A percentile compares a stretch with the other conserved stretches of the same genome.
Conservation (phyloP, 2,888 invertebrate species). For the Ypsolopha scabrella region DNA sequence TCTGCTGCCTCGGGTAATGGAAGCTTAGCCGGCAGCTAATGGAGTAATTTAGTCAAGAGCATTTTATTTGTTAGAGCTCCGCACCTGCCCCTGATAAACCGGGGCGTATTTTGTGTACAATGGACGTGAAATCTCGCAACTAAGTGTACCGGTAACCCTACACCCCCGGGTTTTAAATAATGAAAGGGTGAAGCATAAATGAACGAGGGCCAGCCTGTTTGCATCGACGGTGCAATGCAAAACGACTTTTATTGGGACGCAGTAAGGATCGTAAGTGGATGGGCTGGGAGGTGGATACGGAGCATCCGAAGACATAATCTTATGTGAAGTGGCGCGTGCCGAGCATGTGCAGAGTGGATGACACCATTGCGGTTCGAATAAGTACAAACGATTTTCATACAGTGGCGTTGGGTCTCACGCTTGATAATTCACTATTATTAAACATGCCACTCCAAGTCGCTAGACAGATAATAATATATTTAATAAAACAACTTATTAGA, state of each 20-base stretch:
- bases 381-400: slow-evolving; percentile 19
- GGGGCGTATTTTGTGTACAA: slow-evolving; percentile 7
- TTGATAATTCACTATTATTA: not conserved
- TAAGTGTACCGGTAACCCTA: slow-evolving; percentile 20
- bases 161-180: slow-evolving; percentile 27
- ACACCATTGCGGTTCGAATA: slow-evolving; percentile 27
- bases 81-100: slow-evolving; percentile 8
- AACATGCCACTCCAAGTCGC: not conserved
- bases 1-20: too few relatives aligned
- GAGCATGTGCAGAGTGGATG: slow-evolving; percentile 25
- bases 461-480: not conserved
- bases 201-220: not conserved
- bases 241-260: not conserved
- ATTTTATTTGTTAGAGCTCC: not conserved
- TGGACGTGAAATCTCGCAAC: slow-evolving; percentile 17
- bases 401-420: slow-evolving; percentile 10
- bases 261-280: not conserved
- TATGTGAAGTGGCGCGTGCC: slow-evolving; percentile 29
- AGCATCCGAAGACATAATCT: slow-evolving; percentile 17
- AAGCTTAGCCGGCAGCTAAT: not conserved
- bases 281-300: not conserved
- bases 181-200: slow-evolving; percentile 18
- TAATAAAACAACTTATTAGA: not conserved
- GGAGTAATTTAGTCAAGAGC: not conserved
- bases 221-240: not conserved